phyloP scores from a whole-genome alignment of 2,888 invertebrate genomes.

The Scaptomyza polygonia region DNA sequence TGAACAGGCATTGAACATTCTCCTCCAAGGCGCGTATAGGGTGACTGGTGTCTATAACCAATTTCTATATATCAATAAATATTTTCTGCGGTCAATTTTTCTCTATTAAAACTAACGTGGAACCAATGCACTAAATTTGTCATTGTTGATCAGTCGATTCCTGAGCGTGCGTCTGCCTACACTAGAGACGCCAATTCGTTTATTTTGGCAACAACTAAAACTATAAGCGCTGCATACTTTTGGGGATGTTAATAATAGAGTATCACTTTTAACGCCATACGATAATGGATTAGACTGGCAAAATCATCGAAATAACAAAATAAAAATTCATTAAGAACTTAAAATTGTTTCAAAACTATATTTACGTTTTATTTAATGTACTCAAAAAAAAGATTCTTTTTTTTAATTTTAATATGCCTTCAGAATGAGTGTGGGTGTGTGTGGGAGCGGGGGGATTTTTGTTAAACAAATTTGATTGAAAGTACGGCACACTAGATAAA shows the following conservation, averaged over 20 bases:
- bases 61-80: neutral
- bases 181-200: constrained; percentile 95
- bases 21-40: constrained; percentile 95
- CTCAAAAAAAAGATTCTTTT: too few species aligned
- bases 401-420: constrained; percentile 22
- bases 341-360: too few species aligned
- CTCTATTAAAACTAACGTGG: constrained; percentile 89
- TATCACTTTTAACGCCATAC: neutral
- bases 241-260: neutral
- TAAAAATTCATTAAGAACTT: too few species aligned
- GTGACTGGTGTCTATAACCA: constrained; percentile 92
- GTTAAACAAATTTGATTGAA: constrained; percentile 3
- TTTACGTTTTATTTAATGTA: too few species aligned
- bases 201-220: too few species aligned
- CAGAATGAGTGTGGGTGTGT: neutral
- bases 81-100: too few species aligned
- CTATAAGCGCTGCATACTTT: neutral
- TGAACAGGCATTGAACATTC: too few species aligned
- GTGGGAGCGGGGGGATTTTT: neutral
- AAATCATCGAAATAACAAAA: too few species aligned
- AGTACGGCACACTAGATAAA: neutral
- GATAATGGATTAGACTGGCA: too few species aligned
- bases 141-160: constrained; percentile 95
- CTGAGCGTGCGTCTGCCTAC: constrained; percentile 98
- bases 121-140: constrained; percentile 95